These are phyloP conservation scores for Poecile montanus DNA, from an alignment of 2,797 vertebrate species.

Conservation along the genomic window DNA sequence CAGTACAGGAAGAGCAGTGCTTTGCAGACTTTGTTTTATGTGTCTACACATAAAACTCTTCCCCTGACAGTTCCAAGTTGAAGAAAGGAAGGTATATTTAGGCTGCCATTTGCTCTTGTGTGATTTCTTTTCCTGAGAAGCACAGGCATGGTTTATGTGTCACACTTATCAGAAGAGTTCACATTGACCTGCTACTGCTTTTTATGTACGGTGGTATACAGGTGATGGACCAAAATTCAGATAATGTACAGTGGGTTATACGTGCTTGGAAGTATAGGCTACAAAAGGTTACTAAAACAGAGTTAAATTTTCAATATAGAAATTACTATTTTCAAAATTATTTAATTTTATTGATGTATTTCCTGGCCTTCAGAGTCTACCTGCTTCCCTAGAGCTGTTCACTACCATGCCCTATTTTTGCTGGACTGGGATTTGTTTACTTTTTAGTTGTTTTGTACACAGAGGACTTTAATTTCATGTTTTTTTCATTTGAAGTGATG, in stretches of 20 bases:
- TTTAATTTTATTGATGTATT: not conserved
- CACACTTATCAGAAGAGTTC: not conserved
- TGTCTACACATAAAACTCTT: not conserved
- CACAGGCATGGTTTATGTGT: not conserved
- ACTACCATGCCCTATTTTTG: not conserved
- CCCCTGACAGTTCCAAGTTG: not conserved
- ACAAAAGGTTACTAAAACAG: not conserved
- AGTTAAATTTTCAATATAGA: not conserved
- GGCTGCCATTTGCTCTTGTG: not conserved
- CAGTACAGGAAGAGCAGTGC: not conserved
- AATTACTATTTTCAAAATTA: not conserved
- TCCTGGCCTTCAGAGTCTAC: not conserved
- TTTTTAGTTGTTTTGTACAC: not conserved
- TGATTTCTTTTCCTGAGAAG: not conserved
- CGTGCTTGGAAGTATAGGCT: not conserved
- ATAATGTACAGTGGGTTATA: not conserved
- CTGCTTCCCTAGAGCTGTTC: not conserved
- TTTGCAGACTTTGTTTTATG: not conserved
- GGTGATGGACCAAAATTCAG: not conserved
- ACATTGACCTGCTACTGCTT: not conserved
- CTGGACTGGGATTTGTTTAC: not conserved
- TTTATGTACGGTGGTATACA: not conserved
- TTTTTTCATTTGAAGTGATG: not conserved
- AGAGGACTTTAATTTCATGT: not conserved
- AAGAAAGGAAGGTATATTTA: not conserved